Evolutionary conservation across 1,140 invertebrate genomes (phyloP).

Genomic region (Drosophila novamexicana): DNA sequence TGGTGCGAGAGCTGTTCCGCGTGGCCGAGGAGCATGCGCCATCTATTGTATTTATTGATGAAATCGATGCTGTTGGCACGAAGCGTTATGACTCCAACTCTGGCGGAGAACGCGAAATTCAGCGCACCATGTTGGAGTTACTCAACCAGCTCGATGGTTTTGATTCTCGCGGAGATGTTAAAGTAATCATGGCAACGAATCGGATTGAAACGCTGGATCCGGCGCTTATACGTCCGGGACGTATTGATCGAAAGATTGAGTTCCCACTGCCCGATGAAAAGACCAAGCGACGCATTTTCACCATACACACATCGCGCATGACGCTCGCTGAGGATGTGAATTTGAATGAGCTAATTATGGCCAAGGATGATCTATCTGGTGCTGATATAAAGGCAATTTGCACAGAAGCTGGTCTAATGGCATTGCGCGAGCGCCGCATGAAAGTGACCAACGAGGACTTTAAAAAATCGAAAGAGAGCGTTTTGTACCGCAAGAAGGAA

Average conservation of each 20-base stretch:
- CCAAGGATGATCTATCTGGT: constrained; percentile 99
- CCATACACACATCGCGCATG: constrained; percentile 99
- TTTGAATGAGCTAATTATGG: constrained; percentile 98
- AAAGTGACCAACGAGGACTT: constrained; percentile 99
- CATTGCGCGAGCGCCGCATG: constrained; percentile 98
- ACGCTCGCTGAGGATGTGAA: constrained; percentile 99
- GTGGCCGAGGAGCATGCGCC: constrained; percentile 99
- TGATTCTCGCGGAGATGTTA: constrained; percentile 97
- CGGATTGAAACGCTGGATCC: constrained; percentile 99
- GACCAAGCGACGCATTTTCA: constrained; percentile 98
- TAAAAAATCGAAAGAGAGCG: constrained; percentile 99
- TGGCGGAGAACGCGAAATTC: constrained; percentile 99
- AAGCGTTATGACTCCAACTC: constrained; percentile 99
- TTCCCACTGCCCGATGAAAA: constrained; percentile 99
- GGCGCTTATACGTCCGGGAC: constrained; percentile 98
- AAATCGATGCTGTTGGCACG: constrained; percentile 99
- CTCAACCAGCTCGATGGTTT: constrained; percentile 99
- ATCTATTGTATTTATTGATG: constrained; percentile 99
- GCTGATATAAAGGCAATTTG: constrained; percentile 99
- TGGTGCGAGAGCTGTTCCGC: constrained; percentile 98
- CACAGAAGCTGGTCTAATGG: constrained; percentile 99
- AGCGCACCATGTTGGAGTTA: constrained; percentile 99
- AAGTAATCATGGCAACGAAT: constrained; percentile 99
- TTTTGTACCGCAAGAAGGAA: constrained; percentile 99
- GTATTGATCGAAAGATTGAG: constrained; percentile 99